phyloP scores from a whole-genome alignment of 1,140 invertebrate species.

The Physella acuta region DNA sequence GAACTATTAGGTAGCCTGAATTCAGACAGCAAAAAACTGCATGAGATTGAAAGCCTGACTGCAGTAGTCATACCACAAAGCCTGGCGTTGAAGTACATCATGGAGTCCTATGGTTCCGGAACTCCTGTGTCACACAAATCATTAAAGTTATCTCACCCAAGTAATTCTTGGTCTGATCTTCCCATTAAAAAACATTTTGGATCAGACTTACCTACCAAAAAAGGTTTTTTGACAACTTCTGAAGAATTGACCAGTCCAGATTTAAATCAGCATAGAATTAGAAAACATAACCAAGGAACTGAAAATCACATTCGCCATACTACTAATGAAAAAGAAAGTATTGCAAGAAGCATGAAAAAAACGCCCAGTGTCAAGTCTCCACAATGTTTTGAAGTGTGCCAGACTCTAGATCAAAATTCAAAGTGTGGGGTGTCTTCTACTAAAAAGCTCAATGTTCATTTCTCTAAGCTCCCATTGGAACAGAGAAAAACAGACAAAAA shows the following conservation, averaged over 20 bases:
- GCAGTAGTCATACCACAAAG: neutral
- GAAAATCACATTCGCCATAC: neutral
- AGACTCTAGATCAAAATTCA: neutral
- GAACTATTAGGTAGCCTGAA: neutral
- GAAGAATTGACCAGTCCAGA: neutral
- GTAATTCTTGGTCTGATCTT: neutral
- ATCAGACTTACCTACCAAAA: neutral
- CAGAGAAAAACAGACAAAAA: too few relatives aligned
- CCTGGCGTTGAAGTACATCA: constrained; percentile 18
- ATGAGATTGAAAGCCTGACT: neutral
- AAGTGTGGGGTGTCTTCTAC: constrained; percentile 1
- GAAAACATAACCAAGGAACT: neutral
- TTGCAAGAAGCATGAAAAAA: neutral
- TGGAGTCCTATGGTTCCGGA: constrained; percentile 11
- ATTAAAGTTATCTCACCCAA: neutral
- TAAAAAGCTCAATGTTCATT: constrained; percentile 20
- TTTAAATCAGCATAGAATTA: neutral
- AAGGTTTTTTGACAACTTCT: neutral
- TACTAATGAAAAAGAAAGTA: neutral
- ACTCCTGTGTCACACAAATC: constrained; percentile 3
- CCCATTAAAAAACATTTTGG: neutral
- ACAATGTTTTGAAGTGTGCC: too few relatives aligned
- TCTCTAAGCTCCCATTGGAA: too few relatives aligned
- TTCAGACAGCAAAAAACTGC: neutral
- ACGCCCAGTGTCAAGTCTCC: too few relatives aligned